Evolutionary conservation across 2,113 vertebrate genomes (phyloP), one percentile per base, ranked within the genome.

Genomic region (Amphiprion percula): DNA sequence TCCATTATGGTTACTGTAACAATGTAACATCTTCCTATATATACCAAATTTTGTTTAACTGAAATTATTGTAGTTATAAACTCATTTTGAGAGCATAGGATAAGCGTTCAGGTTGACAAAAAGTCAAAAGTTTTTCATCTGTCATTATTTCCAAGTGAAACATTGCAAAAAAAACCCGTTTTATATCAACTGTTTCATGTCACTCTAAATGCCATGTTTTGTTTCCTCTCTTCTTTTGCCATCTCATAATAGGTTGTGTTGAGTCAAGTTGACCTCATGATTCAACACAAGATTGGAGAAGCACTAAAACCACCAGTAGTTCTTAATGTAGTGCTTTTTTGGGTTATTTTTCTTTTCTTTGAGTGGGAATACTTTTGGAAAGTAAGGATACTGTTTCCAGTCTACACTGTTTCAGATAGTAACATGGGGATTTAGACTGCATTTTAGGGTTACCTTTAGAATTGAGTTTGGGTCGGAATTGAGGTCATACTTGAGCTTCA

Each of bases 1-100:
- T 71, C 37, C 62, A 59, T 53, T 44, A 49, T 56, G 2, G 39
- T 65, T 65, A 77, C 47, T 68, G 28, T 67, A 37, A 49, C 17
- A 55, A 33, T 5, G 3, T 5, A 30, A 33, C 33, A 33, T 33
- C 1, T 5, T 33, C 33, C 33, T 33, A 33, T 7, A 37, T 37
- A 10, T 37, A 9, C 33, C 33, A 37, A 26, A 37, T 10, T 8
- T 37, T 37, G 33, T 37, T 37, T 9, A 37, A 37, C 7, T 37
- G 9, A 37, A 37, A 37, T 10, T 0, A 10, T 10, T 37, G 33
- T 37, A 7, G 33, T 37, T 47, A 8, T 10, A 26, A 26, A 26
- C 26, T 26, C 2, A 26, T 26, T 26, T 26, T 26, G 26, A 26
- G 26, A 2, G 3, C 26, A 26, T 26, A 26, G 26, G 26, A 26